A percentile compares a stretch with the other conserved stretches of the same genome.
These are phyloP conservation scores for Phoxinus dragarum DNA, from an alignment of 2,797 vertebrate genomes.

Conservation along the genomic window DNA sequence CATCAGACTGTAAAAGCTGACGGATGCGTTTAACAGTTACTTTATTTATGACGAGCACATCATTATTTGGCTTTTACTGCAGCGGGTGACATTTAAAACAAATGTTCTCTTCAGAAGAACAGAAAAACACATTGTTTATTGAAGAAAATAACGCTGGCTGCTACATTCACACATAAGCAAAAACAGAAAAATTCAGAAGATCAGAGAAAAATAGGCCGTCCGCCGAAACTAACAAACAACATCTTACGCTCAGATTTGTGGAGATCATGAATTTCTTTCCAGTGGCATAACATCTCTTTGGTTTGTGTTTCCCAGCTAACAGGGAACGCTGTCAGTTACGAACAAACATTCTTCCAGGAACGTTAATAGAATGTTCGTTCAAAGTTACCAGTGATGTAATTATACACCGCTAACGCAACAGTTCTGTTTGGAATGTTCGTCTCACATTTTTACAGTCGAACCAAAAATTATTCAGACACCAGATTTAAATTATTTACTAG, in stretches of 20 bases:
- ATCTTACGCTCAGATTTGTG: not conserved
- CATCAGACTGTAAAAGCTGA: constrained; percentile 65
- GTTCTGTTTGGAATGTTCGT: not conserved
- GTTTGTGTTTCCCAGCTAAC: not conserved
- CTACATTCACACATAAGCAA: constrained; percentile 56
- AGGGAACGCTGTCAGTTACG: not conserved
- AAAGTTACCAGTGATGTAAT: not conserved
- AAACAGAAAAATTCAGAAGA: constrained; percentile 58
- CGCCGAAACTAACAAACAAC: constrained; percentile 27
- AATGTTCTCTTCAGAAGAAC: constrained; percentile 64
- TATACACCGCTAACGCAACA: not conserved
- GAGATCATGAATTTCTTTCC: not conserved
- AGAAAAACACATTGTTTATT: constrained; percentile 67
- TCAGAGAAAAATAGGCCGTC: constrained; percentile 1
- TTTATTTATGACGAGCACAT: constrained; percentile 64
- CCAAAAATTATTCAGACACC: no score
- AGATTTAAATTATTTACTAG: no score
- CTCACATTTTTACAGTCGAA: no score
- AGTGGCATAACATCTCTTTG: constrained; percentile 5
- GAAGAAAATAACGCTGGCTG: constrained; percentile 61
- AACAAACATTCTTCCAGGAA: not conserved
- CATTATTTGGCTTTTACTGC: constrained; percentile 64
- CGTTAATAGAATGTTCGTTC: not conserved
- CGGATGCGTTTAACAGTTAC: constrained; percentile 52
- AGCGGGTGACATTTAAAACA: constrained; percentile 65